Evolutionary conservation across 2,797 vertebrate genomes (phyloP), one percentile per base, ranked within the genome.

Genomic region (Rhincodon typus): DNA sequence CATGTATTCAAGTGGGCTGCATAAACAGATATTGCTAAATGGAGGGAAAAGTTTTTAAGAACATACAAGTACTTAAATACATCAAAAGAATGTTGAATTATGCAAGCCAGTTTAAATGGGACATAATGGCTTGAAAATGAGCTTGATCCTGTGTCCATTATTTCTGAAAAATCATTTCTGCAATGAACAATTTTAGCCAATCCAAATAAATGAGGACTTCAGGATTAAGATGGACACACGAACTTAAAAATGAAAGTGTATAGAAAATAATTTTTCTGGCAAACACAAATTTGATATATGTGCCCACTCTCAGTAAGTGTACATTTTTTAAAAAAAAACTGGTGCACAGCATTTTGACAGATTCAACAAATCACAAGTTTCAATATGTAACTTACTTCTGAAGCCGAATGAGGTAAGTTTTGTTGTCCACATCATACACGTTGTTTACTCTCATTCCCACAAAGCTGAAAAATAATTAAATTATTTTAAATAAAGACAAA

Each of bases 371-470:
- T 57, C 72, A 84, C 10, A 84, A 19, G 15, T 90, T 17, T 53
- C 57, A 94, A 0, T 13, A n/a, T 1, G 17, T 79, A 53, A 66
- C 99, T 99, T 98, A 99, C 99, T 99, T 99, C 95, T 99, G 99
- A 23, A 99, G 98, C 79, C 98, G 98, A 96, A 99, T 99, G 96
- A 99, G 98, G 77, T 99, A 99, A 0, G 99, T 99, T 98, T 99
- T 99, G 93, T 97, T 99, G 97, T 99, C 99, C 97, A 99, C 99
- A 97, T 99, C 99, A 66, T 99, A 99, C 84, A 99, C 98, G 96
- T 99, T 99, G 97, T 98, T 97, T 50, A 99, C 99, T 97, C 99
- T 98, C 99, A 99, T 99, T 74, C 99, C 99, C 96, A 99, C 95
- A 96, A 99, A 98, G 96, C 99, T 99, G 97, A 12, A 96, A 96